Evolutionary conservation across 2,888 invertebrate genomes (phyloP), one percentile per base, ranked within the genome.

Genomic region (Magallana nippona): DNA sequence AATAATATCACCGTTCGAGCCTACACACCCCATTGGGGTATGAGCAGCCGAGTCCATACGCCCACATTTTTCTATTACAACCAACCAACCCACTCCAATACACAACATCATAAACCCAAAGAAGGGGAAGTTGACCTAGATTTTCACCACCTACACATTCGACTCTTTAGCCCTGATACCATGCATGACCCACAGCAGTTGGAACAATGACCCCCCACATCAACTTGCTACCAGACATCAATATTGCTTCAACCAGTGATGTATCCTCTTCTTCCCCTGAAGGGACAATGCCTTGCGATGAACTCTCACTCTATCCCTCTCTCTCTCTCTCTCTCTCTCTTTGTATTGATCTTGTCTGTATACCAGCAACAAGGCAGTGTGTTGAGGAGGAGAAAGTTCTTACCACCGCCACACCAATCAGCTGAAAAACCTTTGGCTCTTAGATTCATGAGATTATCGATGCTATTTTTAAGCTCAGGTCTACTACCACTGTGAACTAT

Each of bases 331-430:
- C 15, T 15, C 15, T 5, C 10, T 44, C 15, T 15, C 15, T 17
- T 15, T 22, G 11, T 71, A 71, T 71, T 71, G 71, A 71, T 71
- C 71, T 71, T 10, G 71, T 71, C 71, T 71, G 71, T 22, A 13
- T 44, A 44, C 15, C 71, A 71, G 71, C 71, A 19, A 71, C 27
- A 71, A 71, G 71, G 71, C 71, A 13, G 27, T 10, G 15, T 22
- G 71, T 71, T 22, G 32, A 71, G 27, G 15, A 71, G 13, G 3
- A 71, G 15, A 3, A 22, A 19, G 44, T 44, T 27, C 22, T 10
- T 11, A 32, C 5, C 8, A 71, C 27, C 17, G 15, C 71, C 15
- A 11, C 19, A 19, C 27, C 63, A 44, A 63, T 22, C 71, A 71
- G 71, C 71, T 44, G 0, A 44, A 44, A 44, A 44, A 11, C 27